A percentile compares a stretch with the other conserved stretches of the same genome.
Conservation (phyloP, 2,113 vertebrate genomes). For the Electrona antarctica region DNA sequence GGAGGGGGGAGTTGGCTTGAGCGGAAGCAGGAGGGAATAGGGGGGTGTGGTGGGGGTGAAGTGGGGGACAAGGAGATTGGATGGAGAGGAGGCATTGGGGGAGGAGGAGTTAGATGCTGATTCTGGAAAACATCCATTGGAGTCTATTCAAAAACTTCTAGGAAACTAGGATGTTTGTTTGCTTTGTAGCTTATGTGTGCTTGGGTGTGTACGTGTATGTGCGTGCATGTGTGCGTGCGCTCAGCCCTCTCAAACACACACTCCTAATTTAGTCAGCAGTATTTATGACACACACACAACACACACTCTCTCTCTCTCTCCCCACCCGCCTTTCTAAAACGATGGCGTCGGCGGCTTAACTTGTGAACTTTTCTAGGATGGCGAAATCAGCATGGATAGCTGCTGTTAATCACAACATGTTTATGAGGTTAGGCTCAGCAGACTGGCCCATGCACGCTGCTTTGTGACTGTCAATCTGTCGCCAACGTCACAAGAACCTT, state of each 20-base stretch:
- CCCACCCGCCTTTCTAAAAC: no score
- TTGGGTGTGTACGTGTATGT: neutral
- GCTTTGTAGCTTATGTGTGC: constrained; percentile 26
- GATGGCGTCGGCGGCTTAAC: no score
- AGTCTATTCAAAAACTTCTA: constrained; percentile 76
- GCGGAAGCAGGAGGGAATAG: constrained; percentile 37
- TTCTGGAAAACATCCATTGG: constrained; percentile 53
- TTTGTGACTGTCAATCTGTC: constrained; percentile 19
- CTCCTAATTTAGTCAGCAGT: constrained; percentile 47
- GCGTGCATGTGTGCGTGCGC: constrained; percentile 17
- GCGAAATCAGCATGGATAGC: constrained; percentile 45
- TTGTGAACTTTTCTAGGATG: constrained; percentile 20
- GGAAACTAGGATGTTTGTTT: constrained; percentile 76
- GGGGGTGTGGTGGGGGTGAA: constrained; percentile 24
- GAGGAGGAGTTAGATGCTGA: constrained; percentile 24
- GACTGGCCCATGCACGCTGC: constrained; percentile 22
- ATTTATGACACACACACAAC: constrained; percentile 20
- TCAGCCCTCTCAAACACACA: constrained; percentile 41
- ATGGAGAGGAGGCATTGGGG: neutral
- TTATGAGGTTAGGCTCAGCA: constrained; percentile 9
- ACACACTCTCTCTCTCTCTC: no score
- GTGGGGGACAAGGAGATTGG: neutral
- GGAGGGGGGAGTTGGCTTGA: constrained; percentile 19
- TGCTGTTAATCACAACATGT: constrained; percentile 41
- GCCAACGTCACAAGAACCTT: neutral